Percentiles rank a stretch among this genome's conserved stretches.
phyloP scores from a whole-genome alignment of 2,797 vertebrate genomes.

The Chrysocyon brachyurus region DNA sequence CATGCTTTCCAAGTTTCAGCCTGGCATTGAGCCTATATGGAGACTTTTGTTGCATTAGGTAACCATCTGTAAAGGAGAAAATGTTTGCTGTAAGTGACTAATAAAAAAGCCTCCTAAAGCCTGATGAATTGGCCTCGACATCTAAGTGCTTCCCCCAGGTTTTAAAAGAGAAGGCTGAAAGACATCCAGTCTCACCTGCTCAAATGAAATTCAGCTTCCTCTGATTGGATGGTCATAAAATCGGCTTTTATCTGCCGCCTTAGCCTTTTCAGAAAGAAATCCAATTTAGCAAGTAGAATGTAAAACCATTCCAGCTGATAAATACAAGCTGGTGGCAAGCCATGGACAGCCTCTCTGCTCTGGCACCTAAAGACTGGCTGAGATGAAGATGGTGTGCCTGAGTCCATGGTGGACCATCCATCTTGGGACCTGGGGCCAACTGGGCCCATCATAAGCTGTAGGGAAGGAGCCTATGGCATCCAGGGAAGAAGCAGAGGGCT shows the following conservation, averaged over 20 bases:
- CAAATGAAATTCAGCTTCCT: conserved; percentile 78
- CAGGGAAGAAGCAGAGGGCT: background rate
- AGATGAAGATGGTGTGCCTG: fast-evolving
- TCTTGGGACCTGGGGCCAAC: background rate
- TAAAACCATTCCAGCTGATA: conserved; percentile 71
- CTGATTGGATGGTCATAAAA: conserved; percentile 73
- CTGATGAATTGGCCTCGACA: conserved; percentile 76
- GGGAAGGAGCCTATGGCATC: no score
- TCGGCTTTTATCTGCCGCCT: conserved; percentile 61
- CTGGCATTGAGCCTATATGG: conserved; percentile 65
- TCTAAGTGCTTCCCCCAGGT: conserved; percentile 75
- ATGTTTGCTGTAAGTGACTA: conserved; percentile 70
- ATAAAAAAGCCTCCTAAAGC: conserved; percentile 82
- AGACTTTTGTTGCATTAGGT: conserved; percentile 77
- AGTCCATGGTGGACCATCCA: fast-evolving
- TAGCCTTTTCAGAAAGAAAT: conserved; percentile 71
- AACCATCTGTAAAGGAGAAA: conserved; percentile 66
- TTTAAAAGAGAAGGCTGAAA: conserved; percentile 70
- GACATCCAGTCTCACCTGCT: conserved; percentile 70
- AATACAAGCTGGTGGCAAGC: conserved; percentile 12
- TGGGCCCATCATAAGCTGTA: background rate
- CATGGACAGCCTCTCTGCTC: background rate
- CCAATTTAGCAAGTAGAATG: conserved; percentile 68
- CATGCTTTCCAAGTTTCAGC: conserved; percentile 68
- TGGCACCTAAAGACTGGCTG: background rate